Base-by-base conservation (phyloP, 2,888 invertebrate genomes). In the Stegophylla sp. region DNA sequence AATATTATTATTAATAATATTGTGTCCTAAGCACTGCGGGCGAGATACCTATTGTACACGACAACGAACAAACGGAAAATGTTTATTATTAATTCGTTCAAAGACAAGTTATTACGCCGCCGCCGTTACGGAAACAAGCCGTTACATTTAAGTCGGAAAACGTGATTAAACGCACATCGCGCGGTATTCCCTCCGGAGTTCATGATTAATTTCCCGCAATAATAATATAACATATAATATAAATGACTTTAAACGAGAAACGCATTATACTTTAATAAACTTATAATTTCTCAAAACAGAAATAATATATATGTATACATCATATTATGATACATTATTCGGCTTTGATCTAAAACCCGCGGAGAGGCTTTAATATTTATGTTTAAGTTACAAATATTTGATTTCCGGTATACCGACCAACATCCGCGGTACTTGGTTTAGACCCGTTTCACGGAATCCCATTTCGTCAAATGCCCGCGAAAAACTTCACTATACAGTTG, bases 21-120 rank as follows among this genome's bases (percentile, higher is more conserved):
- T n/a, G n/a, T n/a, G n/a, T n/a, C n/a, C n/a, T n/a, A n/a, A n/a
- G n/a, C n/a, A n/a, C n/a, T n/a, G n/a, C n/a, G n/a, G n/a, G n/a
- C n/a, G n/a, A n/a, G n/a, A n/a, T n/a, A n/a, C n/a, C n/a, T n/a
- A n/a, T n/a, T n/a, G n/a, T n/a, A n/a, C 28, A 59, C 26, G 26
- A 59, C 2, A 26, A 12, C 7, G 5, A 26, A n/a, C n/a, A n/a
- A n/a, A n/a, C n/a, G n/a, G 59, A 59, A 59, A 59, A 15, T n/a
- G n/a, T n/a, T n/a, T n/a, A n/a, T n/a, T 59, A 59, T 59, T 59
- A 26, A 59, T 26, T 28, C 59, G 59, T 59, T 59, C 15, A 59
- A 59, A 59, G 17, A 28, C 59, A 28, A 26, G 5, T 48, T 48
- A 53, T 59, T 28, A 5, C 15, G 28, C n/a, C n/a, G n/a, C n/a